Evolutionary conservation across 2,888 invertebrate species (phyloP).

Genomic region (Microctonus aethiopoides): DNA sequence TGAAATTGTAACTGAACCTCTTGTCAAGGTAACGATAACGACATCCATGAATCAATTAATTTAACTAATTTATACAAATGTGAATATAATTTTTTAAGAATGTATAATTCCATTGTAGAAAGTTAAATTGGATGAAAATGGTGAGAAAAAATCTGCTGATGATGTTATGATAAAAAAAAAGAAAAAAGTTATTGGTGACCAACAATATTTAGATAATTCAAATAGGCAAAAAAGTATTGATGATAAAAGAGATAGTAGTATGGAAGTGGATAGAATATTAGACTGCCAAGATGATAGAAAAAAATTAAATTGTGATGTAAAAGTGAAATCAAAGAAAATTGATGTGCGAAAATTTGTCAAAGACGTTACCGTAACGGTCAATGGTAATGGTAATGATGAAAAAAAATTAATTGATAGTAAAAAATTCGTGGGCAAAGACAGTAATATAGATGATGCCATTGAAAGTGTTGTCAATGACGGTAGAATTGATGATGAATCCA

Average conservation of each 20-base stretch:
- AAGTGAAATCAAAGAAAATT: constrained; percentile 39
- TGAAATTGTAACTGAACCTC: constrained; percentile 48
- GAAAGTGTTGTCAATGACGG: constrained; percentile 71
- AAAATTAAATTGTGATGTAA: constrained; percentile 47
- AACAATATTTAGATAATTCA: constrained; percentile 3
- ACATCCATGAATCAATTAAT: constrained; percentile 6
- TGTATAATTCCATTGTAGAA: constrained; percentile 56
- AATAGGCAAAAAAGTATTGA: constrained; percentile 58
- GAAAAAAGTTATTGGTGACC: constrained; percentile 41
- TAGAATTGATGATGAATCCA: constrained; percentile 62
- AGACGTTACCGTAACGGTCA: constrained; percentile 45
- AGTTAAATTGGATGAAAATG: constrained; percentile 64
- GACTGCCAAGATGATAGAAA: constrained; percentile 59
- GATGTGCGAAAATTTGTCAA: constrained; percentile 44
- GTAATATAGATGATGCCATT: constrained; percentile 69
- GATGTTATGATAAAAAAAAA: constrained; percentile 58
- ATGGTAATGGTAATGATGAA: constrained; percentile 55
- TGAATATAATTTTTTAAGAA: background rate
- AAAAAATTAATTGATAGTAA: constrained; percentile 53
- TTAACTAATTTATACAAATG: background rate
- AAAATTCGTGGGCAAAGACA: constrained; percentile 62
- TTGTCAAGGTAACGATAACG: constrained; percentile 48
- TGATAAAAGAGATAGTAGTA: constrained; percentile 52
- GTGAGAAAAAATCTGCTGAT: constrained; percentile 59
- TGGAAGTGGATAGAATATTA: constrained; percentile 42